Percentiles rank a stretch among this genome's conserved stretches.
phyloP scores from a whole-genome alignment of 2,888 invertebrate species.

The Masnerella sp. region DNA sequence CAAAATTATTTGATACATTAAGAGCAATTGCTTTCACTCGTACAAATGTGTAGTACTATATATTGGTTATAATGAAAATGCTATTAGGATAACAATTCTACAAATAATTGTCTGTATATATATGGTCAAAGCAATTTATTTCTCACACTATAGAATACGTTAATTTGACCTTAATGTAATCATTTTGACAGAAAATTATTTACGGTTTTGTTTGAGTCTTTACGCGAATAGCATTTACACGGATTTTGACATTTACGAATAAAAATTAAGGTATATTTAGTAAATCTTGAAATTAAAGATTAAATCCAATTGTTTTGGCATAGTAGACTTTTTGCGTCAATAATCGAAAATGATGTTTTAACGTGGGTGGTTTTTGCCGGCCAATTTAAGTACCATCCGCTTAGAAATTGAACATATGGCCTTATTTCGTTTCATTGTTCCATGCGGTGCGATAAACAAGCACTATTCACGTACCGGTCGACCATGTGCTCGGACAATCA shows the following conservation, averaged over 20 bases:
- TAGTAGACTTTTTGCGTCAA: slow-evolving; percentile 14
- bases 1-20: slow-evolving; percentile 39
- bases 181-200: too few species aligned
- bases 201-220: too few species aligned
- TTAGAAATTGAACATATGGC: slow-evolving; percentile 62
- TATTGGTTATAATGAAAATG: slow-evolving; percentile 11
- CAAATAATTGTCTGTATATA: neutral
- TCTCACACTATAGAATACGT: too few species aligned
- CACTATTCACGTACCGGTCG: slow-evolving; percentile 66
- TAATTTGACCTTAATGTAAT: too few species aligned
- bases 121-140: too few species aligned
- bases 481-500: slow-evolving; percentile 74
- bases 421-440: slow-evolving; percentile 63
- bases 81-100: slow-evolving; percentile 8
- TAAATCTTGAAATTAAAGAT: too few species aligned
- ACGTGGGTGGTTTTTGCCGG: slow-evolving; percentile 53
- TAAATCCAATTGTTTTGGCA: too few species aligned
- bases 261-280: too few species aligned
- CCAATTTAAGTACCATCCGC: slow-evolving; percentile 56
- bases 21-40: slow-evolving; percentile 37
- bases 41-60: slow-evolving; percentile 15
- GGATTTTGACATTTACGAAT: too few species aligned
- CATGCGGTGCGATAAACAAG: slow-evolving; percentile 65
- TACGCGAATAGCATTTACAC: too few species aligned
- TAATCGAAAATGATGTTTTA: slow-evolving; percentile 38